phyloP scores from a whole-genome alignment of 2,113 vertebrate species.

The Apeltes quadracus region DNA sequence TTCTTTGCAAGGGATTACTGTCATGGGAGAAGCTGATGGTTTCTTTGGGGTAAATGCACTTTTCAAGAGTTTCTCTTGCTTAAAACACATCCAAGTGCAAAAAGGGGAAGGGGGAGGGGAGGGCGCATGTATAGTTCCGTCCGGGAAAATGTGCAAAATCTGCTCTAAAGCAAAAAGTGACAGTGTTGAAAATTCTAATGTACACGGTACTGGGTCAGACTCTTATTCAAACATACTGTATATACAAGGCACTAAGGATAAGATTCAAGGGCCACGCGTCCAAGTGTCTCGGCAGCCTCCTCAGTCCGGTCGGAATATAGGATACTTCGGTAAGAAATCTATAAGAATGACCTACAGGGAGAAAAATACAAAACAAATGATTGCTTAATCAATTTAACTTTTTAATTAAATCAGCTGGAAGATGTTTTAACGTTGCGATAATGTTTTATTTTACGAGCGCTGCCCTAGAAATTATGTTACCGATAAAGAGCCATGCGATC shows the following conservation, averaged over 20 bases:
- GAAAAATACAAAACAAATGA: slow-evolving; percentile 28
- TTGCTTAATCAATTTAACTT: background rate
- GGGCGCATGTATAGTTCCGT: slow-evolving; percentile 82
- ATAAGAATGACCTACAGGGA: slow-evolving; percentile 96
- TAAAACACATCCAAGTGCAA: slow-evolving; percentile 84
- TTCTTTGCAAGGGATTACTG: slow-evolving; percentile 69
- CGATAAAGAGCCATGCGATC: background rate
- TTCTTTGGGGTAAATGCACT: slow-evolving; percentile 83
- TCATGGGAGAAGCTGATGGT: slow-evolving; percentile 56
- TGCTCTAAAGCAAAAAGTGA: slow-evolving; percentile 89
- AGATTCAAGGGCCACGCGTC: slow-evolving; percentile 88
- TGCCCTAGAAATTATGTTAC: background rate
- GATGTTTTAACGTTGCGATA: background rate
- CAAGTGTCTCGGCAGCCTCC: slow-evolving; percentile 74
- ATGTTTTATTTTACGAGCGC: background rate
- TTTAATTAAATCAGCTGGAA: background rate
- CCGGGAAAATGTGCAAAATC: slow-evolving; percentile 92
- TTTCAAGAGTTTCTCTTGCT: slow-evolving; percentile 66
- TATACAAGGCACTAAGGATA: slow-evolving; percentile 99
- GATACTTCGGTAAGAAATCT: slow-evolving; percentile 99
- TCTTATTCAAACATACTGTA: slow-evolving; percentile 88
- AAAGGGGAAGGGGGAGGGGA: slow-evolving; percentile 67
- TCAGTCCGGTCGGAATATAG: slow-evolving; percentile 99
- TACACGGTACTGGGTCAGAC: slow-evolving; percentile 83
- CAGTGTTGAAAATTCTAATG: slow-evolving; percentile 79